A percentile compares a stretch with the other conserved stretches of the same genome.
Conservation (phyloP, 2,113 vertebrate species). For the Gopherus flavomarginatus region DNA sequence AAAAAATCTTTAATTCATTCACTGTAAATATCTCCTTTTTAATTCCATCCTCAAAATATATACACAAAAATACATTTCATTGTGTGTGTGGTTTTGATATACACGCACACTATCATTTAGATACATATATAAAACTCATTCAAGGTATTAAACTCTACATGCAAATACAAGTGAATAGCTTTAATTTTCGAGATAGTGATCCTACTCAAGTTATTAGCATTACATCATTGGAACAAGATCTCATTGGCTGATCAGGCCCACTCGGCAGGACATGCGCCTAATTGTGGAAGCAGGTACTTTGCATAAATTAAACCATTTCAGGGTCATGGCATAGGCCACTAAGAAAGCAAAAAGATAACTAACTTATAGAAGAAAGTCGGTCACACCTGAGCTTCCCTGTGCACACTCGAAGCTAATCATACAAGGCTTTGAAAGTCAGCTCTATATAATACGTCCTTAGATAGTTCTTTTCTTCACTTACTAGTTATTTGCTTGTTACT, state of each 20-base stretch:
- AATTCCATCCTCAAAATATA: not conserved
- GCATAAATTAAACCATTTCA: not conserved
- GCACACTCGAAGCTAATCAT: not conserved
- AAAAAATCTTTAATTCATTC: not conserved
- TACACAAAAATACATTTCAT: not conserved
- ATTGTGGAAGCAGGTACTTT: not conserved
- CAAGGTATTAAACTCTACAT: too few relatives aligned
- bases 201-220: too few relatives aligned
- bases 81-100: not conserved
- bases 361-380: not conserved
- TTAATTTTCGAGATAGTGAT: too few relatives aligned
- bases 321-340: not conserved
- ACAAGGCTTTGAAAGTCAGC: not conserved
- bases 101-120: too few relatives aligned
- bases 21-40: not conserved
- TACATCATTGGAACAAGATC: too few relatives aligned
- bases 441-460: not conserved
- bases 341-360: not conserved
- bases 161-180: too few relatives aligned
- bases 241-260: too few relatives aligned
- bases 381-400: not conserved
- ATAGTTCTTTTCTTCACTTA: not conserved
- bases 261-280: too few relatives aligned
- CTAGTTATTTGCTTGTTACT: not conserved
- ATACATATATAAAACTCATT: too few relatives aligned